Base-by-base conservation (phyloP, 2,888 invertebrate genomes). In the Petrophora chlorosata region DNA sequence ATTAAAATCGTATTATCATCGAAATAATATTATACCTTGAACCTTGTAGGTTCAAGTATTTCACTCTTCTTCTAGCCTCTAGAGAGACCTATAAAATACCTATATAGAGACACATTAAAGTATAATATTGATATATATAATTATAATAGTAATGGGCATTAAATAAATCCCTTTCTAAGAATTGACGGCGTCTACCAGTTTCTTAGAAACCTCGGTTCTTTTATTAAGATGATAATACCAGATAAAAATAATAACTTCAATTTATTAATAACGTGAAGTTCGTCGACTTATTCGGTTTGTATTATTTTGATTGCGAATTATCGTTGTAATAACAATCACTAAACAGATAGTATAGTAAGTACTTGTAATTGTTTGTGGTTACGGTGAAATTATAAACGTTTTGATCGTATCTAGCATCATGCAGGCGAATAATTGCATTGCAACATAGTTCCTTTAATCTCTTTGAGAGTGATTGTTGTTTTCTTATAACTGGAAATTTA, bases 151-250 rank as follows among this genome's bases (percentile, higher is more conserved):
- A n/a, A n/a, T 4, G 10, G 10, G 10, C 25, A 10, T 25, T 25
- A 10, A 25, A 10, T 25, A 9, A 10, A 25, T 10, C 7, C 13
- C 9, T 3, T 30, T 17, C 23, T 10, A 16, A 41, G 51, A 38
- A 51, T 48, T 49, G 42, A 43, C 38, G 16, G 28, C 29, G 51
- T 15, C 33, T 48, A 56, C 54, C 48, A 49, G 50, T 53, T 79
- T 74, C 73, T 67, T 56, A 70, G 75, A 75, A 73, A 69, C 65
- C 55, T 38, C 65, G 53, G 63, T 59, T 58, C 65, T 65, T 70
- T 77, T 73, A 80, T 79, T 79, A 75, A 77, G 79, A 80, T 80
- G 65, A 77, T 81, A 78, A 76, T 74, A 64, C 39, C 36, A 72
- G 80, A 83, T 84, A 82, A 70, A 66, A 28, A 5, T 23, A 78